Evolutionary conservation across 2,113 vertebrate species (phyloP).

Genomic region (Psammodynastes pulverulentus): DNA sequence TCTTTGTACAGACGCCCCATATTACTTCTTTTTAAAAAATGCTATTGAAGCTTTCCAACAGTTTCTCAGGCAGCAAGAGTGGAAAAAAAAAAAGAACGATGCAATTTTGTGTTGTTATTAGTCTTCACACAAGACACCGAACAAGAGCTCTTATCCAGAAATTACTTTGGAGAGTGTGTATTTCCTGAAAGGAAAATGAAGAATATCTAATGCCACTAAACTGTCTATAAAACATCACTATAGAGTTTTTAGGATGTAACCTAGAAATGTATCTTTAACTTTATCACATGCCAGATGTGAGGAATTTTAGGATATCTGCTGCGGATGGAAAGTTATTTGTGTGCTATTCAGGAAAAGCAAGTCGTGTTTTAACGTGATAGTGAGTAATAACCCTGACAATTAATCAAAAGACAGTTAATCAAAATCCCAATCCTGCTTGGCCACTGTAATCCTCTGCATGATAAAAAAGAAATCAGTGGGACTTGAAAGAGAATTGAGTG

Average conservation of each 20-base stretch:
- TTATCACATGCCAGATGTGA: not conserved
- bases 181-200: constrained; percentile 4
- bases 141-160: not conserved
- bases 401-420: not conserved
- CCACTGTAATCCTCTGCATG: not conserved
- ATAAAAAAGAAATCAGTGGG: not conserved
- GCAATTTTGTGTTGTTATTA: not conserved
- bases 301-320: not conserved
- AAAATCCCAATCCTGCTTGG: not conserved
- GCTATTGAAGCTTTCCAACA: not conserved
- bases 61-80: not conserved
- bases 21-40: not conserved
- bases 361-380: not conserved
- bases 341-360: not conserved
- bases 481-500: not conserved
- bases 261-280: not conserved
- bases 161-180: not conserved
- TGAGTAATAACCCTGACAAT: not conserved
- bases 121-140: not conserved
- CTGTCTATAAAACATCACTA: not conserved
- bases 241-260: not conserved
- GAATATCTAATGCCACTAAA: not conserved
- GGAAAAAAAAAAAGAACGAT: not conserved
- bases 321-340: not conserved
- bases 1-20: not conserved